phyloP scores from a whole-genome alignment of 2,113 vertebrate genomes.

The Sinosuthora webbiana region DNA sequence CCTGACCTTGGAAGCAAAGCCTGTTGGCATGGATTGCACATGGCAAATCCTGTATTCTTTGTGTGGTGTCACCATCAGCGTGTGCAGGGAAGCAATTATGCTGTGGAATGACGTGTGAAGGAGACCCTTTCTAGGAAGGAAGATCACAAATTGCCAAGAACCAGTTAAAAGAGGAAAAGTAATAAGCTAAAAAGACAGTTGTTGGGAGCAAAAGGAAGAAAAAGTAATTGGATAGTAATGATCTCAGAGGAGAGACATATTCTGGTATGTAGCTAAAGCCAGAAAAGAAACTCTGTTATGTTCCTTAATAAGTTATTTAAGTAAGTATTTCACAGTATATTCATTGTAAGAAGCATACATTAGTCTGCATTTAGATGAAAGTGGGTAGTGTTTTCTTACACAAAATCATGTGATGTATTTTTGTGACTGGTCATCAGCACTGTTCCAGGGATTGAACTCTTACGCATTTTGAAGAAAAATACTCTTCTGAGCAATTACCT shows the following conservation, averaged over 20 bases:
- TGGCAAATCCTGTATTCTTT: neutral
- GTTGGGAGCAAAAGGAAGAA: neutral
- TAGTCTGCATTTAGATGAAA: neutral
- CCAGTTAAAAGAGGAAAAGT: neutral
- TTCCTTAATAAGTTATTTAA: neutral
- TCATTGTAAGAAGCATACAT: neutral
- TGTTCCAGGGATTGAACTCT: constrained; percentile 7
- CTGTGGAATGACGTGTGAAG: neutral
- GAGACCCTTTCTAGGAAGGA: neutral
- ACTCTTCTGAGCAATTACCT: constrained; percentile 64
- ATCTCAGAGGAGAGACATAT: neutral
- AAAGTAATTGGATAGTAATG: neutral
- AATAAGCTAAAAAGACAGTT: neutral
- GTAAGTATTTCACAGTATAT: neutral
- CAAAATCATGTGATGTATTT: neutral
- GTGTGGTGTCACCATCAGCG: neutral
- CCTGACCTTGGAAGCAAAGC: neutral
- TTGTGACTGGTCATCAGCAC: neutral
- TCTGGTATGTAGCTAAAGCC: neutral
- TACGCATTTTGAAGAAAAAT: constrained; percentile 22
- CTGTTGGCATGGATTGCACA: neutral
- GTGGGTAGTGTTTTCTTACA: neutral
- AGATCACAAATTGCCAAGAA: neutral
- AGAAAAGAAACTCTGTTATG: neutral
- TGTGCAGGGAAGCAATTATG: neutral